Base-by-base conservation (phyloP, 1,140 invertebrate species). In the Muscidifurax raptorellus region DNA sequence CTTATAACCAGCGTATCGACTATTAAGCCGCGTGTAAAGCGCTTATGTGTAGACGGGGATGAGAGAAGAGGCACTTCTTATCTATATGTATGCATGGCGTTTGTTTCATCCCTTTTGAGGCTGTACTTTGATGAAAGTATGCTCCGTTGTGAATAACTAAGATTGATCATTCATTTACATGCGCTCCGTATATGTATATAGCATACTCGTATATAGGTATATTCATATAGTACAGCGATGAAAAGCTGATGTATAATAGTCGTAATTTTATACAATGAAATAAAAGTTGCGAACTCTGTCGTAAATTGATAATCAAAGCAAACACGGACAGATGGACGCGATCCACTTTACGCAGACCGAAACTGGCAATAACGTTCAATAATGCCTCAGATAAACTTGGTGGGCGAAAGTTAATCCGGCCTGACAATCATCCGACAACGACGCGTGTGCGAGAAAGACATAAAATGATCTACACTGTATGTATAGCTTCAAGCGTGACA, bases 11-110 rank as follows among this genome's bases (percentile, higher is more conserved):
- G 27, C 69, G 18, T 32, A 91, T 92, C 88, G 89, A 89, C 89
- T 91, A 90, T 91, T 91, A 90, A 91, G 89, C 89, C 89, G 87
- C 89, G 90, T 90, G 90, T 87, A 90, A 90, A 91, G 88, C 88
- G 89, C 88, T 90, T 90, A 89, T 87, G 86, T 27, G 86, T 27
- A n/a, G 7, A 3, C 3, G 7, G 25, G 30, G 28, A 69, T 1
- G 25, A 69, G 12, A 69, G 25, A 2, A 3, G 7, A 25, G 25
- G 4, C 66, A 27, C 66, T 69, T 69, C 28, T 69, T 69, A 28
- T n/a, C n/a, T 59, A n/a, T 22, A 15, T 47, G 18, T 18, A 59
- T 6, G 22, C 6, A n/a, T n/a, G n/a, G 4, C 5, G 0, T 59
- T 22, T n/a, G 52, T 59, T 59, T 59, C 52, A 59, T 5, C 52